Percentiles rank a stretch among this genome's conserved stretches.
These are phyloP conservation scores for Alauda arvensis DNA, from an alignment of 2,797 vertebrate genomes.

Conservation along the genomic window DNA sequence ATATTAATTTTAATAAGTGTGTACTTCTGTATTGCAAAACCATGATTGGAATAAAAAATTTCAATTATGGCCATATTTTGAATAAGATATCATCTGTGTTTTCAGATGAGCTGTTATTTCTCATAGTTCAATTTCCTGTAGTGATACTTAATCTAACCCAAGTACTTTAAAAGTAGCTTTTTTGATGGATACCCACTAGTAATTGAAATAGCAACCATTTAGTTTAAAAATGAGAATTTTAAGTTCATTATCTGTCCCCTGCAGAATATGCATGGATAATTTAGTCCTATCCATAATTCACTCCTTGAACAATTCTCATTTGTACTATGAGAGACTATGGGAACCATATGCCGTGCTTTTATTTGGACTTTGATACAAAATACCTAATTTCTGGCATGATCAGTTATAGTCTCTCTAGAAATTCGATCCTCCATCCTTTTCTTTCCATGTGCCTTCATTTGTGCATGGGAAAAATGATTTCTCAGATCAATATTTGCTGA, in stretches of 20 bases:
- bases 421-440: not conserved
- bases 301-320: not conserved
- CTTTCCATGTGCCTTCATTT: not conserved
- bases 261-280: not conserved
- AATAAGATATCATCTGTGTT: not conserved
- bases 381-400: not conserved
- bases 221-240: conserved; percentile 12
- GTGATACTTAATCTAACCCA: conserved; percentile 3
- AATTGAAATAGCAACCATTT: conserved; percentile 11
- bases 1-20: not conserved
- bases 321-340: not conserved
- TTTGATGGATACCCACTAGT: not conserved
- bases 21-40: not conserved
- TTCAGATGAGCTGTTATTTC: conserved; percentile 10
- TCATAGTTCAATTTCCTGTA: conserved; percentile 11
- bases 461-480: not conserved
- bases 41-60: not conserved
- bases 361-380: not conserved
- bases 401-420: not conserved
- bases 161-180: not conserved
- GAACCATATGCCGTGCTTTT: not conserved
- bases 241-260: not conserved
- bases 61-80: not conserved
- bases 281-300: not conserved
- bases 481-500: not conserved